phyloP scores from a whole-genome alignment of 2,113 vertebrate species.

The Chinchilla lanigera region DNA sequence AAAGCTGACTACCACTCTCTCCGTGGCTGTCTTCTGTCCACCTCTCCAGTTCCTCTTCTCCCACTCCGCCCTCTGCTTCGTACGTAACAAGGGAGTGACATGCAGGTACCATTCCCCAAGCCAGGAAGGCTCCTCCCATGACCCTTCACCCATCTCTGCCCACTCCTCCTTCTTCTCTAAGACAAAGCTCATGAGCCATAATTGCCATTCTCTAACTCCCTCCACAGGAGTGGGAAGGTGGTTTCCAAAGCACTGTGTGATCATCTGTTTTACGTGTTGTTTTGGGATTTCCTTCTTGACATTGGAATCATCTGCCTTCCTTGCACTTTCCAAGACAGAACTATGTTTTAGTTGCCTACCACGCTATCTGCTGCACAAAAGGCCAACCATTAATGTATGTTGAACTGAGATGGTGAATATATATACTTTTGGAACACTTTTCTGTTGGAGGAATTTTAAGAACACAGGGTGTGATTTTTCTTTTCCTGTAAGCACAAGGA shows the following conservation, averaged over 20 bases:
- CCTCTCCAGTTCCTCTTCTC: not conserved
- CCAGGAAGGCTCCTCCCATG: not conserved
- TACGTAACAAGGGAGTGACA: not conserved
- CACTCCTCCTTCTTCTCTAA: not conserved
- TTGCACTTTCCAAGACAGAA: not conserved
- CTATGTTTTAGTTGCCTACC: not conserved
- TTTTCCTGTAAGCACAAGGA: not conserved
- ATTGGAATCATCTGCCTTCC: not conserved
- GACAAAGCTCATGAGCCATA: not conserved
- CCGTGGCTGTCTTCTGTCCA: not conserved
- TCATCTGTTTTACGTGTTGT: not conserved
- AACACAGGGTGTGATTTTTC: not conserved
- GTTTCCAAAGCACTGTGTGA: not conserved
- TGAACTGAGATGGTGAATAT: not conserved
- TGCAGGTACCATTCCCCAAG: not conserved
- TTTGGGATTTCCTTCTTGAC: not conserved
- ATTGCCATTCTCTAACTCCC: not conserved
- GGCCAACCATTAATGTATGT: not conserved
- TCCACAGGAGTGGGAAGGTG: not conserved
- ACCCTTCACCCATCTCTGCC: not conserved
- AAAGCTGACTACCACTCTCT: not conserved
- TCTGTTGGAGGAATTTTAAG: not conserved
- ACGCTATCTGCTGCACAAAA: not conserved
- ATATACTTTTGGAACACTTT: not conserved
- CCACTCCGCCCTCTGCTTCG: not conserved